Base-by-base conservation (phyloP, 2,797 vertebrate genomes). In the Halcyon badia region DNA sequence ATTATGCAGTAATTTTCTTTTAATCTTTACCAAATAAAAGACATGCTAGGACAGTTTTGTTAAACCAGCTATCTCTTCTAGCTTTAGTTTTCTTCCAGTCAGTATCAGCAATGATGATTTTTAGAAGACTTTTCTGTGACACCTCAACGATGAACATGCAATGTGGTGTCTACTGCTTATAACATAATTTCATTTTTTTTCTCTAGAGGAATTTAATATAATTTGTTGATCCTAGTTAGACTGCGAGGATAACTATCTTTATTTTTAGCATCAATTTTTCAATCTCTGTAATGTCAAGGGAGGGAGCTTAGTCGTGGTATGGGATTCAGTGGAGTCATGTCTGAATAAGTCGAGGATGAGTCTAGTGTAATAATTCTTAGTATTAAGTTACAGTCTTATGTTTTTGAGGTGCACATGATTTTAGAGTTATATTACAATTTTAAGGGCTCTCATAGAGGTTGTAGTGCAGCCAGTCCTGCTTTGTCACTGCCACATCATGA, bases 1-100 rank as follows among this genome's bases (percentile, higher is more conserved):
- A 91, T 97, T 93, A 93, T 79, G 46, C 48, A 84, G 94, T 96
- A 83, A 91, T 93, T 96, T 96, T 87, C 58, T 90, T 96, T 90
- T 94, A 94, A 95, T 91, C 72, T 66, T 88, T 93, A 94, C 81
- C 65, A 93, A 94, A 94, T 73, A 95, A 88, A 90, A 95, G 65
- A 51, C 84, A 60, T 52, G 18, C 20, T 82, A 79, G 66, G 87
- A 83, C 35, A 62, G 51, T 78, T 91, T 88, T 89, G 57, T 93
- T 96, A 94, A 94, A 86, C 24, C 10, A 71, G 28, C n/a, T 72
- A 61, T 86, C 84, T 88, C n/a, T 51, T 84, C 92, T n/a, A 82
- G 66, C 31, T 81, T 92, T 79, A 64, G 86, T 93, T 92, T 94
- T 62, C 24, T 90, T 90, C 57, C 51, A 94, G 66, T 76, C 58